Evolutionary conservation across 92 coral and sea anemone genomes (phyloP), one percentile per base, ranked within the genome.

Genomic region (Pocillopora grandis): DNA sequence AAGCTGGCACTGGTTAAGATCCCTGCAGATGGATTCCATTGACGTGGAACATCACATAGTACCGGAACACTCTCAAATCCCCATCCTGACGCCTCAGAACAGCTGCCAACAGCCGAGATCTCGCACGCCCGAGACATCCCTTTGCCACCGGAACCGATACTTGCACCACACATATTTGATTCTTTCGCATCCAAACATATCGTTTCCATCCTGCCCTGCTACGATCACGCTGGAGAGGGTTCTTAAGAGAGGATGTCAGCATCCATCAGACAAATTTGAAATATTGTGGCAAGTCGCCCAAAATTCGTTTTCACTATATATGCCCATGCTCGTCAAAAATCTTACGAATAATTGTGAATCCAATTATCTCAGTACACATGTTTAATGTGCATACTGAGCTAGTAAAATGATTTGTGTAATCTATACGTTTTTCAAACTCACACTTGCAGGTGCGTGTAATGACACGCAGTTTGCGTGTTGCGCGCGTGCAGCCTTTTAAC

Each of bases 21-120:
- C 76, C 71, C 49, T 84, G 87, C 87, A 84, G 68, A 84, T 75
- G 81, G 75, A 65, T 63, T 84, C 87, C 87, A 84, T 72, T 64
- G 18, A 84, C 31, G 31, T 27, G 31, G 1, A 27, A 27, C 31
- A 71, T 75, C 80, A 62, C 9, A 48, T 72, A 0, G 27, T 72
- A 58, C 75, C 58, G 27, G 70, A 62, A n/a, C 74, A 42, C 62
- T 58, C 61, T 14, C 10, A 58, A 58, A 58, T 0, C 0, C 11
- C 10, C 10, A 58, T 14, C 61, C 61, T 58, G 61, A 58, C 0
- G 61, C 69, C 27, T 5, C 71, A 66, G 71, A 10, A 66, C 71
- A 23, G 31, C 31, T 27, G 31, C 31, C 31, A 27, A 27, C 31
- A 27, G 31, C 31, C 31, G 31, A 27, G 31, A 66, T 65, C 21